phyloP scores from a whole-genome alignment of 2,797 vertebrate genomes.

The Glossophaga mutica region DNA sequence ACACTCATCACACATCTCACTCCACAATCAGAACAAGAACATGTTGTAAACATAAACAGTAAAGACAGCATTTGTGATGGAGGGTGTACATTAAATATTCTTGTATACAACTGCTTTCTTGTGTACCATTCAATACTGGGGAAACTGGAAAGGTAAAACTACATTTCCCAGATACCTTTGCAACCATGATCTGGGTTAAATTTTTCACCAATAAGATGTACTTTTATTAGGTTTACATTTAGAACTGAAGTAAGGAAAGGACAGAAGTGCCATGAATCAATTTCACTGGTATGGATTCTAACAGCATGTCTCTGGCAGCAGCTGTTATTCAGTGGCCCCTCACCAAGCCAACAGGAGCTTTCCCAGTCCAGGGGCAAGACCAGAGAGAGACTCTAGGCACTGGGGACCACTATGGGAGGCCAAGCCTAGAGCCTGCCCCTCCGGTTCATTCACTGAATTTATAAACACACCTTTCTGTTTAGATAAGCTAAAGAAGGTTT shows the following conservation, averaged over 20 bases:
- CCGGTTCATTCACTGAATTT: background rate
- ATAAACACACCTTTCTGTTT: background rate
- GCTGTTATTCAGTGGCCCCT: background rate
- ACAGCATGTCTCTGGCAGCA: background rate
- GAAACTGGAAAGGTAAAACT: background rate
- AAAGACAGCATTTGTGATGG: background rate
- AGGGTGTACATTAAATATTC: background rate
- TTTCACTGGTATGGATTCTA: background rate
- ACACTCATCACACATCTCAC: background rate
- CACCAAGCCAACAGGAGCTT: background rate
- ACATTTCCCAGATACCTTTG: background rate
- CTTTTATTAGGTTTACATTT: background rate
- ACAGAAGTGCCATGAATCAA: background rate
- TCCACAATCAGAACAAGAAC: background rate
- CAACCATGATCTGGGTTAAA: background rate
- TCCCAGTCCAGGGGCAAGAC: background rate
- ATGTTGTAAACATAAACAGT: background rate
- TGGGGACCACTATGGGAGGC: background rate
- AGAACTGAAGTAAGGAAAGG: background rate
- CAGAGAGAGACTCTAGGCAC: background rate
- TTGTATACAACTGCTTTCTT: background rate
- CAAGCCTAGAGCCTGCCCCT: background rate
- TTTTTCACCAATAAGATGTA: background rate
- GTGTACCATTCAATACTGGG: background rate
- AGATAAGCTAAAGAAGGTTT: background rate